These are phyloP conservation scores for Amphiprion ocellaris DNA, from an alignment of 2,113 vertebrate species.

Conservation along the genomic window DNA sequence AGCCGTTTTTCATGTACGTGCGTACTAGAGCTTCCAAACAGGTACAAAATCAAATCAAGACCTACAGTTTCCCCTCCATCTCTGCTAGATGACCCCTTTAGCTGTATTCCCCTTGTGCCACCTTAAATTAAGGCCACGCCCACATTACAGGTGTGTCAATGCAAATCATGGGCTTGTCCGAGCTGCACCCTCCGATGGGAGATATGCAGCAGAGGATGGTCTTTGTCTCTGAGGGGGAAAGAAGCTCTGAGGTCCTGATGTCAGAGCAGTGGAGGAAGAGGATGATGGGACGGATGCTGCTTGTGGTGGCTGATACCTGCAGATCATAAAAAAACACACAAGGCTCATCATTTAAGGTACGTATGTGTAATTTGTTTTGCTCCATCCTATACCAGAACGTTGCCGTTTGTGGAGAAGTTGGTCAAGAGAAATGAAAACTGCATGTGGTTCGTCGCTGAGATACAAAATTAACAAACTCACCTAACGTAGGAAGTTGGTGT, in stretches of 20 bases:
- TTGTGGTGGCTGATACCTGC: constrained; percentile 92
- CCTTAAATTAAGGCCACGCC: constrained; percentile 21
- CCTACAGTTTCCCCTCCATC: background rate
- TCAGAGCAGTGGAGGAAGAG: constrained; percentile 85
- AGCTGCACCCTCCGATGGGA: constrained; percentile 42
- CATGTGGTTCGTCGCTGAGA: no score
- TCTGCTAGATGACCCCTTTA: background rate
- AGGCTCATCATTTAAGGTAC: no score
- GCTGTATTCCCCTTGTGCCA: constrained; percentile 17
- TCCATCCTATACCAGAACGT: no score
- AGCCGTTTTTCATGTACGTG: no score
- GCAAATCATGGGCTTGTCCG: constrained; percentile 59
- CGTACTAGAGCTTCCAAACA: background rate
- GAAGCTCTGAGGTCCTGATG: constrained; percentile 77
- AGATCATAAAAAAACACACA: background rate
- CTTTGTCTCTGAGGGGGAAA: constrained; percentile 71
- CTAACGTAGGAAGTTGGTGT: no score
- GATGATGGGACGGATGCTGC: constrained; percentile 85
- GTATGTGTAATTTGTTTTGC: no score
- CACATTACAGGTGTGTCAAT: background rate
- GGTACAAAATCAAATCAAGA: constrained; percentile 18
- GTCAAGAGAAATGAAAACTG: no score
- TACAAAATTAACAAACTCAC: no score
- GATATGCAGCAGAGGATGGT: constrained; percentile 74
- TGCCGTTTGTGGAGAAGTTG: no score